Conservation (phyloP, 2,113 vertebrate species). For the Thalassarche chlororhynchos region DNA sequence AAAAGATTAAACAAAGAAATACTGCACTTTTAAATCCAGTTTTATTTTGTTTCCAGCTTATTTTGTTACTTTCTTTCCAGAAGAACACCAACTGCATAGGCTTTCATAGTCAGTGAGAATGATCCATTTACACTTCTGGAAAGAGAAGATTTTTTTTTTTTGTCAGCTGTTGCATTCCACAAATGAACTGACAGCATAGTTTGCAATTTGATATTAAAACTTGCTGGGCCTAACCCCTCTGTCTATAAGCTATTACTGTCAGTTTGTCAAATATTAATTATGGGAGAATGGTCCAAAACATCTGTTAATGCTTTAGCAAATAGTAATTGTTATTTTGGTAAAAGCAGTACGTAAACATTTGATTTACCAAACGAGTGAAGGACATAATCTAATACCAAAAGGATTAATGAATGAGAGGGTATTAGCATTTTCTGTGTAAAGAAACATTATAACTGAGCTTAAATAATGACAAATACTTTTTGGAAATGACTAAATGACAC, state of each 20-base stretch:
- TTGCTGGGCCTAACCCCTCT: not conserved
- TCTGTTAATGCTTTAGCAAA: not conserved
- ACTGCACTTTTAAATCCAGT: not conserved
- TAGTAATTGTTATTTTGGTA: not conserved
- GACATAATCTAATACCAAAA: not conserved
- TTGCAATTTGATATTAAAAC: not conserved
- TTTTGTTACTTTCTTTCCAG: not conserved
- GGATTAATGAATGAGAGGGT: not conserved
- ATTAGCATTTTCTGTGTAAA: not conserved
- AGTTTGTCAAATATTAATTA: not conserved
- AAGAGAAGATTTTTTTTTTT: not conserved
- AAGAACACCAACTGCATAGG: not conserved
- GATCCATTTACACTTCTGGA: not conserved
- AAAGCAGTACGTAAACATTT: not conserved
- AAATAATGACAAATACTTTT: not conserved
- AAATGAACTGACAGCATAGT: not conserved
- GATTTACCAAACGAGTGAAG: not conserved
- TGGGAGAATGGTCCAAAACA: conserved; percentile 19
- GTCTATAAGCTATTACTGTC: not conserved
- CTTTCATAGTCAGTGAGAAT: not conserved
- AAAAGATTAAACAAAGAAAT: not conserved
- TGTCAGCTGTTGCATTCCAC: conserved; percentile 25
- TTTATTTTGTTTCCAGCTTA: not conserved
- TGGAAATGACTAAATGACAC: not conserved
- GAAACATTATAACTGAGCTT: not conserved